These are phyloP conservation scores for Eulimnadia texana DNA, from an alignment of 1,140 invertebrate genomes.

Conservation along the genomic window DNA sequence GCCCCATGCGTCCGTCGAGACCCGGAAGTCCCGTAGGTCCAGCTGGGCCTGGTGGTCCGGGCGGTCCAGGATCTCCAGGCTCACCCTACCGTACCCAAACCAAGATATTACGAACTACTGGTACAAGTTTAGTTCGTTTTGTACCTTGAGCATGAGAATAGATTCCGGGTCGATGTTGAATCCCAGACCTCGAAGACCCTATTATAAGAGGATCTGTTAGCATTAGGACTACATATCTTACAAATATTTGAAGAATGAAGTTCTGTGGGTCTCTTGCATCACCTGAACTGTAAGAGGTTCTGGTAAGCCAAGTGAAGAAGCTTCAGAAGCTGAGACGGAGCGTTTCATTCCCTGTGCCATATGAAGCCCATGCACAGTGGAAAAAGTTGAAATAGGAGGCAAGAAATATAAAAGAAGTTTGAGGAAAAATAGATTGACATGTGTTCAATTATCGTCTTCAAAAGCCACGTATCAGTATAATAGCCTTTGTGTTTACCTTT, in stretches of 20 bases:
- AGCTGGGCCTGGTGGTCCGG: constrained; percentile 61
- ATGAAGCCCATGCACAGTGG: background rate
- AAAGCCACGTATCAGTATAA: too few species aligned
- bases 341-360: constrained; percentile 56
- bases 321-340: constrained; percentile 74
- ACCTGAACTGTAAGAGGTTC: constrained; percentile 94
- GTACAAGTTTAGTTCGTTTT: too few species aligned
- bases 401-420: background rate
- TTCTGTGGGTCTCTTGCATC: too few species aligned
- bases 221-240: too few species aligned
- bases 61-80: constrained; percentile 74
- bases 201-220: background rate
- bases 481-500: constrained; percentile 45
- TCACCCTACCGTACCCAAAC: constrained; percentile 47
- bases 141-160: constrained; percentile 80
- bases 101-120: too few species aligned
- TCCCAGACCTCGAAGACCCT: constrained; percentile 73
- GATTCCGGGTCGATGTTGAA: constrained; percentile 75
- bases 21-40: constrained; percentile 62
- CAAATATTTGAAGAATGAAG: too few species aligned
- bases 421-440: too few species aligned
- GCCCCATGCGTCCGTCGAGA: constrained; percentile 60
- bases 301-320: constrained; percentile 72
- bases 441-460: too few species aligned
- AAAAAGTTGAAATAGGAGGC: background rate